phyloP scores from a whole-genome alignment of 2,888 invertebrate genomes.

The Diarsia rubi region DNA sequence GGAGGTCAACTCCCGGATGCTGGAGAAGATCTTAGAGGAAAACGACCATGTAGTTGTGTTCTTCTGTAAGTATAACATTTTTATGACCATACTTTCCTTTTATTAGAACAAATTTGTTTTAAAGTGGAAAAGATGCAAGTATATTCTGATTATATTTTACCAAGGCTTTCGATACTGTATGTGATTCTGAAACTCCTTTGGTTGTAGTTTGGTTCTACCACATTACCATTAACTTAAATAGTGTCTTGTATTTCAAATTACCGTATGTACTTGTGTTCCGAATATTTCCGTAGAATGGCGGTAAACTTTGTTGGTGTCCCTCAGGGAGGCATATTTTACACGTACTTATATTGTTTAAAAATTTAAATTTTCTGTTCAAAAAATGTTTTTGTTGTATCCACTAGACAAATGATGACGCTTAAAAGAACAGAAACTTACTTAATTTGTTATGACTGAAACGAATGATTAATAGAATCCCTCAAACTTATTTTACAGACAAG shows the following conservation, averaged over 20 bases:
- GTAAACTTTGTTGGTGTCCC: neutral
- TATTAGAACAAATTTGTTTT: neutral
- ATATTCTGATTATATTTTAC: neutral
- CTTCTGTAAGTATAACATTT: constrained; percentile 94
- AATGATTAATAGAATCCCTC: neutral
- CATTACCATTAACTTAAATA: neutral
- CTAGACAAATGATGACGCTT: neutral
- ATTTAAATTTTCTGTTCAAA: neutral
- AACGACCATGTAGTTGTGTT: constrained; percentile 97
- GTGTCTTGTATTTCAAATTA: neutral
- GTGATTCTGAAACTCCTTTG: neutral
- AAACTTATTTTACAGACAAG: constrained; percentile 91
- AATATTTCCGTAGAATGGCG: neutral
- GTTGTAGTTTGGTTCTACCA: neutral
- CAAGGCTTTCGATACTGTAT: neutral
- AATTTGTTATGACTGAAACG: neutral
- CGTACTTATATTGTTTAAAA: neutral
- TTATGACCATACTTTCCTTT: neutral
- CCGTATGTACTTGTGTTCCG: neutral
- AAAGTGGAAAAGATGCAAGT: neutral
- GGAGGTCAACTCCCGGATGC: constrained; percentile 97
- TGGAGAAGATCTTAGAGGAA: constrained; percentile 96
- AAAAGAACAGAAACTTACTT: neutral
- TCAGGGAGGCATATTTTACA: neutral
- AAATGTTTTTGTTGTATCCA: neutral